Evolutionary conservation across 2,888 invertebrate species (phyloP).

Genomic region (Lasioglossum figueresi): DNA sequence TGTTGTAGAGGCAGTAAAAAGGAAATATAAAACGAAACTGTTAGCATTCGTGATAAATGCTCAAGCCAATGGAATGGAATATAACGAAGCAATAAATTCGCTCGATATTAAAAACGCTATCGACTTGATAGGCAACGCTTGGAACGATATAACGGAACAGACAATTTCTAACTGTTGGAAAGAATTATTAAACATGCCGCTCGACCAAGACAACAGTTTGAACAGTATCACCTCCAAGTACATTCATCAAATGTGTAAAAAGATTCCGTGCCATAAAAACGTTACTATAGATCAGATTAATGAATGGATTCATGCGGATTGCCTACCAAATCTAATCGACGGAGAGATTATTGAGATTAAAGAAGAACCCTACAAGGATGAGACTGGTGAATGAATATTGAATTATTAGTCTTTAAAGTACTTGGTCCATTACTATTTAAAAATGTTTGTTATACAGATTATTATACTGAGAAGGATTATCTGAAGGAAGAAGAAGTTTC

Average conservation of each 20-base stretch:
- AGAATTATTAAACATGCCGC: not conserved
- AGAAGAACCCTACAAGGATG: not conserved
- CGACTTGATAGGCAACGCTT: not conserved
- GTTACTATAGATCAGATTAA: not conserved
- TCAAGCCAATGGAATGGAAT: not conserved
- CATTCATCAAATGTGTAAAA: not conserved
- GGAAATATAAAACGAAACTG: not conserved
- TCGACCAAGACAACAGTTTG: not conserved
- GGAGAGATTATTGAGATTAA: not conserved
- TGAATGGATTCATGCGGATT: not conserved
- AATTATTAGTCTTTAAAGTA: not conserved
- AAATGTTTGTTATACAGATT: not conserved
- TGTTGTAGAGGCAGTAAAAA: not conserved
- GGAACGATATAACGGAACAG: not conserved
- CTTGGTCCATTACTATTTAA: not conserved
- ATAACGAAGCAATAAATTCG: not conserved
- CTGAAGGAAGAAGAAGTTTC: not conserved
- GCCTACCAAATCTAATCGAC: not conserved
- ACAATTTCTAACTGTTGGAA: slow-evolving; percentile 2
- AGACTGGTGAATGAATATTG: not conserved
- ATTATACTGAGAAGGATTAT: not conserved
- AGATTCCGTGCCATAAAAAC: not conserved
- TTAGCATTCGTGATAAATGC: not conserved
- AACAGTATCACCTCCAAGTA: not conserved
- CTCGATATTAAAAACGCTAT: not conserved